These are phyloP conservation scores for Caenorhabditis auriculariae DNA, from an alignment of 2,888 invertebrate species.

Conservation along the genomic window DNA sequence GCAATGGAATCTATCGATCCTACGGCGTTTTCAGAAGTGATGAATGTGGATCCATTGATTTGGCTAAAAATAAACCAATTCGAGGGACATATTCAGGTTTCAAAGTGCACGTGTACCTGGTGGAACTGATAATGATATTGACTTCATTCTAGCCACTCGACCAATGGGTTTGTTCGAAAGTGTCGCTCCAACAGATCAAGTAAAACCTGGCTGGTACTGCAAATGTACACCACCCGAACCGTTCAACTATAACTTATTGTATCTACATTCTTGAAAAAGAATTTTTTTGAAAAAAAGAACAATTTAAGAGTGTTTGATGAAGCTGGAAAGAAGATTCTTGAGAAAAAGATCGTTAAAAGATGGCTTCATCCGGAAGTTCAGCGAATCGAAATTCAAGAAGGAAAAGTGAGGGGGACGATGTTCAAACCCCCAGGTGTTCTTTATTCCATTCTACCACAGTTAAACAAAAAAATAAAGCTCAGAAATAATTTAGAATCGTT, in stretches of 20 bases:
- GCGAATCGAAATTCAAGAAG: constrained; percentile 18
- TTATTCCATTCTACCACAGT: no score
- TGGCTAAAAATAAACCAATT: constrained; percentile 7
- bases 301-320: constrained; percentile 9
- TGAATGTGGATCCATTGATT: constrained; percentile 6
- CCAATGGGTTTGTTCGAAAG: constrained; percentile 25
- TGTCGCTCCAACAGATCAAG: constrained; percentile 13
- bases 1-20: constrained; percentile 14
- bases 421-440: constrained; percentile 18
- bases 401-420: constrained; percentile 17
- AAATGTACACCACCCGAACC: constrained; percentile 23
- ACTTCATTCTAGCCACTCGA: not conserved
- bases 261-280: not conserved
- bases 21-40: constrained; percentile 13
- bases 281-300: not conserved
- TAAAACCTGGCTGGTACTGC: constrained; percentile 18
- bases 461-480: no score
- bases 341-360: not conserved
- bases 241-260: constrained; percentile 13
- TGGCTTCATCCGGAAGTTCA: constrained; percentile 10
- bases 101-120: not conserved
- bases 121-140: not conserved
- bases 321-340: not conserved
- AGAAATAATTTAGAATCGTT: no score
- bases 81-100: constrained; percentile 20